phyloP scores from a whole-genome alignment of 1,140 invertebrate genomes.

The Drosophila arizonae region DNA sequence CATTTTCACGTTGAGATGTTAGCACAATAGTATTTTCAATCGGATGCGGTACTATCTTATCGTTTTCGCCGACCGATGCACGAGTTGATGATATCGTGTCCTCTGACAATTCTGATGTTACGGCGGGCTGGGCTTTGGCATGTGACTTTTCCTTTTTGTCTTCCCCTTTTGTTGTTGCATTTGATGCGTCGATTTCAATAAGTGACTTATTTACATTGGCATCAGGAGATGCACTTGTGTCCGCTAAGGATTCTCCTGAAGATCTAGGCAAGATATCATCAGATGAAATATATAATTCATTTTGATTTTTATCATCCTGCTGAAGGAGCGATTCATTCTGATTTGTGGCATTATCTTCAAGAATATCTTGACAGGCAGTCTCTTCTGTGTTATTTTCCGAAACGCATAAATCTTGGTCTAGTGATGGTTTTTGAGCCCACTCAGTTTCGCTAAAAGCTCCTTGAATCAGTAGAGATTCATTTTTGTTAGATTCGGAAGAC shows the following conservation, averaged over 20 bases:
- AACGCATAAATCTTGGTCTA: neutral
- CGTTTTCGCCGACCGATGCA: neutral
- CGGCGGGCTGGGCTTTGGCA: neutral
- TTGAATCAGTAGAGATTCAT: neutral
- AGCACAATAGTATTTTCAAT: too few species aligned
- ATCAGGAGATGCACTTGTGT: neutral
- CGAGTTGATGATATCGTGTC: too few species aligned
- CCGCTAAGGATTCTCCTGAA: neutral
- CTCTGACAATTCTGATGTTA: neutral
- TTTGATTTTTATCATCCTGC: neutral
- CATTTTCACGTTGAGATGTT: neutral
- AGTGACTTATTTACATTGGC: neutral
- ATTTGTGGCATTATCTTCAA: neutral
- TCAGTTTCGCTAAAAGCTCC: neutral
- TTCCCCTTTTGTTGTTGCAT: too few species aligned
- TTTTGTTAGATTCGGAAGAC: neutral
- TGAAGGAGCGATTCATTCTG: neutral
- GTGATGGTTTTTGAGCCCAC: neutral
- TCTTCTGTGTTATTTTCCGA: neutral
- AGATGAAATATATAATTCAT: neutral
- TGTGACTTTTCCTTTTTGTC: neutral
- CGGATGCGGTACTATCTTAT: neutral
- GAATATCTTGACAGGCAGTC: neutral
- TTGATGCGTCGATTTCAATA: neutral
- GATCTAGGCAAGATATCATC: neutral